Base-by-base conservation (phyloP, 92 coral and sea anemone species). In the Heteractis magnifica region DNA sequence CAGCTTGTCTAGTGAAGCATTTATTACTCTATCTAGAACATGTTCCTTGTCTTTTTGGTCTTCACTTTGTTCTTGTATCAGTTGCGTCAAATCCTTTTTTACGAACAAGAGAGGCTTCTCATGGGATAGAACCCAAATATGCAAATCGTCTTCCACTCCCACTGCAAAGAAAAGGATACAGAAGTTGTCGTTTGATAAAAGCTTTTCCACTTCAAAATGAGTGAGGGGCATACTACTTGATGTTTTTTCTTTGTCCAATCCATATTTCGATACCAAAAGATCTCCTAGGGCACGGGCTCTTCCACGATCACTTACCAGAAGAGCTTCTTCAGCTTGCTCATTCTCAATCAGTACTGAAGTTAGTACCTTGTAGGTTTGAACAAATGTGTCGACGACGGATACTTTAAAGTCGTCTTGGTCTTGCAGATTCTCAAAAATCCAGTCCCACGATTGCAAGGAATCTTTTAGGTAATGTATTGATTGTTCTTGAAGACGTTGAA, bases 331-430 rank as follows among this genome's bases (percentile, higher is more conserved):
- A 18, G n/a, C 16, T 23, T 68, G 21, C 23, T 68, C 10, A 8
- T 0, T 23, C 9, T 68, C 21, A n/a, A 23, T 68, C 8, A 12
- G 16, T 8, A 68, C 23, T n/a, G 21, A 7, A 8, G 73, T 68
- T 1, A 68, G 73, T 18, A 1, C 8, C 44, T 68, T 68, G 73
- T 68, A 68, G 8, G 73, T n/a, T 12, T 68, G 73, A 12, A 68
- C 73, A 68, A 68, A 68, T 8, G 73, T 68, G 73, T 68, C 73
- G 16, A 68, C 73, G 44, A 68, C 16, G 9, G 73, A 68, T 23
- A 68, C 21, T 3, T 68, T 68, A 18, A 18, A 68, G 9, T 68
- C n/a, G 21, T 68, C 73, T 68, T 68, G 73, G 8, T 68, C 73
- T 68, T 68, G 12, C 73, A 68, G 21, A 23, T 68, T 18, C 8